Evolutionary conservation across 2,797 vertebrate species (phyloP), one percentile per base, ranked within the genome.

Genomic region (Clarias platycephalus): DNA sequence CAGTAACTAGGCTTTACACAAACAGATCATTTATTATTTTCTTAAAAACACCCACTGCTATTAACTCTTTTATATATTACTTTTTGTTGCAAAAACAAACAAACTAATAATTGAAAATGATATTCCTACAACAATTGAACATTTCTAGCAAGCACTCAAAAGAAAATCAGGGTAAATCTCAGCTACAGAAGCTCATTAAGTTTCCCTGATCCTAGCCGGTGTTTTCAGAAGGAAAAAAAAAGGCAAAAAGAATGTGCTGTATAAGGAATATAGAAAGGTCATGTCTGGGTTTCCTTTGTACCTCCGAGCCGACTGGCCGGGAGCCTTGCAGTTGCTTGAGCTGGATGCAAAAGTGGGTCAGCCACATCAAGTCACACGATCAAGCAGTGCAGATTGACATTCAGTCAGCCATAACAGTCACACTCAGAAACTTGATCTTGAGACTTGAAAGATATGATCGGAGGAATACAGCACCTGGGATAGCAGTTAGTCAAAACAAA

Each of bases 201-300:
- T 1, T 60, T 37, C 57, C 37, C 60, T 31, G 20, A 16, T 37
- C 24, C 28, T 77, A 60, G 75, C 5, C 60, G 31, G 28, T 31
- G 72, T 85, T 86, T 86, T 86, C 84, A 83, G 85, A 74, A 83
- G 60, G 79, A 83, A 76, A 88, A 88, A 62, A 79, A 63, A 66
- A 66, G 40, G 37, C n/a, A 24, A 53, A 55, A 81, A 22, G 44
- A 40, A 81, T 40, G 49, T 67, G 28, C 49, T 70, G 20, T 68
- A n/a, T 57, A 26, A 80, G 20, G 12, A 62, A n/a, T 37, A 60
- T 26, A 7, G 16, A 74, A 20, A 74, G 68, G 55, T 83, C 70
- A 74, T 1, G 58, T 31, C 81, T 75, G 2, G 18, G 40, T 55
- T 83, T 72, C 24, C 70, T 31, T 64, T 64, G 71, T 68, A 63